Evolutionary conservation across 2,888 invertebrate species (phyloP), one percentile per base, ranked within the genome.

Genomic region (Portevinia maculata): DNA sequence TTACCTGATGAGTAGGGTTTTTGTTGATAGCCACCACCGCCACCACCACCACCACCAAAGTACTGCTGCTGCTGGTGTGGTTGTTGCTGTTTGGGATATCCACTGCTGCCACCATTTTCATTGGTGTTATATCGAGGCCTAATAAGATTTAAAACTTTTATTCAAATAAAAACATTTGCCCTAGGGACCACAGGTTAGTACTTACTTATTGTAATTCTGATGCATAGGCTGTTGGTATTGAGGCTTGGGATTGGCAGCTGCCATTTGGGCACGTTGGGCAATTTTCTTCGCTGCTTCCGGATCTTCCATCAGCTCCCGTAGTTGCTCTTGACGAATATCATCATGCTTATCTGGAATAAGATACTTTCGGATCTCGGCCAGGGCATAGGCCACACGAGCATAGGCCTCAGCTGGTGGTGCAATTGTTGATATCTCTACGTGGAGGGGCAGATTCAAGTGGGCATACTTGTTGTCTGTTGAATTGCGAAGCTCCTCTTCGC

Each of bases 381-480:
- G 92, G 1, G 97, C 97, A 88, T 95, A 96, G 0, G 96, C 96
- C 67, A 97, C 94, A 44, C 97, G 93, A 0, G 96, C 96, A 87
- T 97, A 96, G 0, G 96, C 96, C 87, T 96, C 96, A 0, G 96
- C 96, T 0, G 96, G 96, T 3, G 97, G 95, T 4, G 97, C 97
- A 83, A 96, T 92, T 0, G 97, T 96, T 13, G 96, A 95, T 44
- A 98, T 95, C 90, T 97, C 96, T 0, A 98, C 96, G 88, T 98
- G 98, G 24, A 98, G 92, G 88, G 97, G 97, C 86, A 97, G 96
- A 76, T 94, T 93, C 48, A 98, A 92, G 90, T 98, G 98, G 13
- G 96, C 93, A 90, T 96, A 97, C 90, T 97, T 97, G 0, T 96
- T 95, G 89, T 98, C 98, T 83, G 95, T 91, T 0, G 96, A 95